Evolutionary conservation across 1,140 invertebrate genomes (phyloP), one percentile per base, ranked within the genome.

Genomic region (Temnothorax nylanderi): DNA sequence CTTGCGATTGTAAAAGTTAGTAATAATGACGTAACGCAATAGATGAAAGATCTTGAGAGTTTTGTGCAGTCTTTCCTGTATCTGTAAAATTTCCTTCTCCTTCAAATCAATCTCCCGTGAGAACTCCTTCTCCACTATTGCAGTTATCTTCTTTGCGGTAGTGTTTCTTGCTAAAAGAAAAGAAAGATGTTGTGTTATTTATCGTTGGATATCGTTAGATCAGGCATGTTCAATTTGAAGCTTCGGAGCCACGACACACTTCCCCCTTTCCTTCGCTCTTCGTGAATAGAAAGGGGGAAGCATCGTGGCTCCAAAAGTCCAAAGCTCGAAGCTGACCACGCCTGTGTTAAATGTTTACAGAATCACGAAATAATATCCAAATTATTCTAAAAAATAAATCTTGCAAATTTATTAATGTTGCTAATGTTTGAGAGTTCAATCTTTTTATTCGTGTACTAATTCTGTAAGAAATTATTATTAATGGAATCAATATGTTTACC

Each of bases 1-100:
- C 91, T 97, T 97, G 51, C 97, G 96, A 60, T 96, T 96, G 87
- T 97, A 98, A 94, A 97, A 98, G 74, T 96, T 96, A 18, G 95
- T 96, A 18, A 97, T 96, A 44, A 97, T 95, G 6, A 96, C 96
- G 90, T 97, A 97, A 1, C 97, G 96, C 4, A 98, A 94, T 81
- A 97, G 95, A 90, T 98, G 97, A 13, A 98, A 94, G 51, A 97
- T 94, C 69, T 97, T 96, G 32, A 96, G 93, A 32, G 97, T 96
- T 92, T 96, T 94, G 85, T 96, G 94, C 89, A 97, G 95, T 86
- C 96, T 97, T 85, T 94, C 95, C 90, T 97, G 96, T 76, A 97
- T 96, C 84, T 96, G 90, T 10, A 94, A 72, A 32, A 96, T 90
- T 93, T 97, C 96, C 67, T 95, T 93, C 69, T 96, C 94, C 90